A percentile compares a stretch with the other conserved stretches of the same genome.
Conservation (phyloP, 2,888 invertebrate species). For the Tetanocera ferruginea region DNA sequence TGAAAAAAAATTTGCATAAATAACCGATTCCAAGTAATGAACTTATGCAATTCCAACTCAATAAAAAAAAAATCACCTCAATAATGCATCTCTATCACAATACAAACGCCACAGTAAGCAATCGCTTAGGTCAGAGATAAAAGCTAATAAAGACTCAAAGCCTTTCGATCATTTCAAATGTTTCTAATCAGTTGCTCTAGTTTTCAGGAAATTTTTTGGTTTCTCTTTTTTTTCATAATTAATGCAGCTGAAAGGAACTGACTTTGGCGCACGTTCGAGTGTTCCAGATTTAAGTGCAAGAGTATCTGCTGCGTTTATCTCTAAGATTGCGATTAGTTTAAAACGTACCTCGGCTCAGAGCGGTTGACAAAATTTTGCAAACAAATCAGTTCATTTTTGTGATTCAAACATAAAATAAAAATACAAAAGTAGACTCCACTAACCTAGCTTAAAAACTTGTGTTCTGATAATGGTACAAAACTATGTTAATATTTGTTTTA, state of each 20-base stretch:
- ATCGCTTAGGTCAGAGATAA: no score
- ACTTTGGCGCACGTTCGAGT: background rate
- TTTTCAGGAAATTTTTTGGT: constrained; percentile 3
- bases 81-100: background rate
- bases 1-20: no score
- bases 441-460: background rate
- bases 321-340: constrained; percentile 20
- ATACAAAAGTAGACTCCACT: background rate
- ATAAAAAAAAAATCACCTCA: background rate
- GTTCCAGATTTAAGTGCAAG: background rate
- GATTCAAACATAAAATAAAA: background rate
- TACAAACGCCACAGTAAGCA: no score
- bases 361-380: background rate
- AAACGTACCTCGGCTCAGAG: constrained; percentile 4
- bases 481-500: background rate
- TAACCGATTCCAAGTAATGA: no score
- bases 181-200: background rate
- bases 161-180: no score
- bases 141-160: no score
- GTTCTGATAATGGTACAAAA: background rate
- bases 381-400: background rate
- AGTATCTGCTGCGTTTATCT: background rate
- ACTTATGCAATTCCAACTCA: background rate
- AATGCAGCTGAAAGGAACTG: background rate
- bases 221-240: constrained; percentile 8